A percentile compares a stretch with the other conserved stretches of the same genome.
phyloP scores from a whole-genome alignment of 2,888 invertebrate species.

The Ormia ochracea region DNA sequence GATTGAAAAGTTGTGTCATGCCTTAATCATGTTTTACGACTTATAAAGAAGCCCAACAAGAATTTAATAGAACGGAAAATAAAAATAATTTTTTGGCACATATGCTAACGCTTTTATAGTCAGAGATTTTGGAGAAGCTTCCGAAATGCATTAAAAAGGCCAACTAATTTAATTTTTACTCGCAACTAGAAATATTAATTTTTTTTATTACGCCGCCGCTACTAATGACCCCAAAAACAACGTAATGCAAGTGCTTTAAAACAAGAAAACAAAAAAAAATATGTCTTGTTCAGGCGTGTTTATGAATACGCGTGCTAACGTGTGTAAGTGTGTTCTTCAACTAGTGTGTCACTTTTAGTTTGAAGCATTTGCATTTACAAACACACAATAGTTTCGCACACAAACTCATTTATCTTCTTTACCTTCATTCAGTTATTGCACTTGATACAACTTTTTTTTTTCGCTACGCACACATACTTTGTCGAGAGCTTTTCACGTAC shows the following conservation, averaged over 20 bases:
- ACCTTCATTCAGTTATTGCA: slow-evolving; percentile 30
- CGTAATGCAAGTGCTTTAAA: too few relatives aligned
- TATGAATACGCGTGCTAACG: too few relatives aligned
- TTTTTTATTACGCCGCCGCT: too few relatives aligned
- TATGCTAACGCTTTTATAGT: too few relatives aligned
- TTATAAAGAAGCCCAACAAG: background rate
- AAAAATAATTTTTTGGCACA: background rate
- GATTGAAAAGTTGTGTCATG: slow-evolving; percentile 51
- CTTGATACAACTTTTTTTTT: background rate
- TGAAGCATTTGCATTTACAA: slow-evolving; percentile 55
- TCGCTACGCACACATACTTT: background rate
- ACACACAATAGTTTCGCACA: slow-evolving; percentile 10
- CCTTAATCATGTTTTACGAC: slow-evolving; percentile 41
- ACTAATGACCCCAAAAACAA: too few relatives aligned
- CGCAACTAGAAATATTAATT: too few relatives aligned
- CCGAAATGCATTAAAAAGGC: too few relatives aligned
- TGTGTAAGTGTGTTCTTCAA: background rate
- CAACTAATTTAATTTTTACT: too few relatives aligned
- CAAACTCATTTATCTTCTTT: slow-evolving; percentile 4
- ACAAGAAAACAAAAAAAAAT: too few relatives aligned
- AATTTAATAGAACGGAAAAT: background rate
- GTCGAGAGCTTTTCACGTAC: slow-evolving; percentile 2
- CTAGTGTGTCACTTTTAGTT: slow-evolving; percentile 59
- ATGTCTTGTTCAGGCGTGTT: background rate
- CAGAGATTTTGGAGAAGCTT: too few relatives aligned